Conservation (phyloP, 2,113 vertebrate genomes). For the Nerophis lumbriciformis region DNA sequence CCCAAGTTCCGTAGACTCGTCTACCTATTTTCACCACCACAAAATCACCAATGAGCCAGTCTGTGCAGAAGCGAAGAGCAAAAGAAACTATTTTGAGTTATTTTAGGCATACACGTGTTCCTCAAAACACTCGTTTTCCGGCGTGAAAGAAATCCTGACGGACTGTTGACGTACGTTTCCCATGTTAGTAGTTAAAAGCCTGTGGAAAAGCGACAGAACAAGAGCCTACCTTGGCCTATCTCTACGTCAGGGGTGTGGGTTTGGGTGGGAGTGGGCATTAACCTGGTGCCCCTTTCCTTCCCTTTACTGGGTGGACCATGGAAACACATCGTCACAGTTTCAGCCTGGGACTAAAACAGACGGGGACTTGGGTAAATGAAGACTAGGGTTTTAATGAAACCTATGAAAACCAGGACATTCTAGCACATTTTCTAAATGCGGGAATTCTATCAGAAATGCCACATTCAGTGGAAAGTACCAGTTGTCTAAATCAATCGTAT, state of each 20-base stretch:
- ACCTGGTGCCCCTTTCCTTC: conserved; percentile 60
- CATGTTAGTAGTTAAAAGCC: conserved; percentile 17
- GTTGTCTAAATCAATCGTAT: not conserved
- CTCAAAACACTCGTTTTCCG: not conserved
- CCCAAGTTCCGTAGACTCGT: conserved; percentile 50
- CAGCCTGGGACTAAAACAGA: conserved; percentile 13
- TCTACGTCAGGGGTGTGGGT: conserved; percentile 47
- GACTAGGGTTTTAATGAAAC: too few species aligned
- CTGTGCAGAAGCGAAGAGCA: too few species aligned
- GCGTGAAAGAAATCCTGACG: not conserved
- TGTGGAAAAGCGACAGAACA: conserved; percentile 44
- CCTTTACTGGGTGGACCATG: conserved; percentile 57
- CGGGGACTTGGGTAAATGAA: not conserved
- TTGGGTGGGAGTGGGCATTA: conserved; percentile 29
- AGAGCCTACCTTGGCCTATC: conserved; percentile 45
- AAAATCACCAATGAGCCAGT: conserved; percentile 7
- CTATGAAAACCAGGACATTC: not conserved
- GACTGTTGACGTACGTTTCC: conserved; percentile 5
- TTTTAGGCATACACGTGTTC: not conserved
- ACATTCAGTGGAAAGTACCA: too few species aligned
- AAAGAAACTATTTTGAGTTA: too few species aligned
- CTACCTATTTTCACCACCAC: conserved; percentile 44
- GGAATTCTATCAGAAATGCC: too few species aligned
- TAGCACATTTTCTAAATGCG: too few species aligned
- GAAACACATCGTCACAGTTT: conserved; percentile 44